Evolutionary conservation across 2,888 invertebrate genomes (phyloP), one percentile per base, ranked within the genome.

Genomic region (Pteria penguin): DNA sequence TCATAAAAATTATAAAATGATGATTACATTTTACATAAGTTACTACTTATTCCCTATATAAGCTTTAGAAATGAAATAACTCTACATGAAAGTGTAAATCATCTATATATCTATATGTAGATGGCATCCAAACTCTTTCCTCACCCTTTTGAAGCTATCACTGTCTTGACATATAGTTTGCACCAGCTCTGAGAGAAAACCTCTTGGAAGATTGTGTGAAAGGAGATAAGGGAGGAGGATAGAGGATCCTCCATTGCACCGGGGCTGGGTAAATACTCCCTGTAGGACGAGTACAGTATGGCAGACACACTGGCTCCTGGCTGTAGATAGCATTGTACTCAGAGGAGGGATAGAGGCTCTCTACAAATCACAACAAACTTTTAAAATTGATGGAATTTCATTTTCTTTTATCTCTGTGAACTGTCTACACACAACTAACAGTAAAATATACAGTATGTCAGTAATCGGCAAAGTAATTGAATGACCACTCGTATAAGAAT

Each of bases 321-420:
- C 88, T 69, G 92, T 92, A 8, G 93, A 88, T 71, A 96, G 92
- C 63, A 96, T 92, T 82, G 95, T 95, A 87, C 95, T 95, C 79
- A 96, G 91, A 4, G 96, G 96, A 1, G 95, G 95, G 82, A 95
- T 94, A 79, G 95, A 96, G 84, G 95, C 95, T 89, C 95, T 94
- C 94, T 94, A 90, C 68, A 91, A 90, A 29, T 66, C 67, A 75
- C 54, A 82, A n/a, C n/a, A n/a, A n/a, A n/a, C n/a, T n/a, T n/a
- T n/a, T n/a, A n/a, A n/a, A n/a, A 1, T 69, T 32, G 26, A 63
- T 14, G 18, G 4, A 27, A 22, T 55, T 22, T 54, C 26, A 72
- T 33, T n/a, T 4, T 31, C 11, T 24, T 57, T 57, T 57, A n/a
- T n/a, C n/a, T n/a, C n/a, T n/a, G n/a, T n/a, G n/a, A n/a, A n/a